phyloP scores from a whole-genome alignment of 2,888 invertebrate species.

The Hyalella azteca region DNA sequence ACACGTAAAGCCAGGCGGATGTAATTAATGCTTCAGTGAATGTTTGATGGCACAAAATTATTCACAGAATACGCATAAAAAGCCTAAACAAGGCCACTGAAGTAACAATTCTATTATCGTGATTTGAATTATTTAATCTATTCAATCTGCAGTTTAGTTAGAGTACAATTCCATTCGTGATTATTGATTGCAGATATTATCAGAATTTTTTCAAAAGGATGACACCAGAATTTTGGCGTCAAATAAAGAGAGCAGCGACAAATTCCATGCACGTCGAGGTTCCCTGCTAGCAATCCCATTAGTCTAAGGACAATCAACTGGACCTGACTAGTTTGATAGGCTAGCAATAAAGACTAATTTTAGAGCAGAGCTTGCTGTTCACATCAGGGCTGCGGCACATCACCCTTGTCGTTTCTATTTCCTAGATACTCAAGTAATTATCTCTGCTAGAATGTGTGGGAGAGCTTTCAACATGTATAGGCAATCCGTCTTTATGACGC shows the following conservation, averaged over 20 bases:
- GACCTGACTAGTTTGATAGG: background rate
- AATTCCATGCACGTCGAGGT: background rate
- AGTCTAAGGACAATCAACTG: background rate
- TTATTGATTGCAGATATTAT: too few relatives aligned
- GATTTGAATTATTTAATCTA: too few relatives aligned
- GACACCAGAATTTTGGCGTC: background rate
- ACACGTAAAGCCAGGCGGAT: background rate
- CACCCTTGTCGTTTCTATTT: background rate
- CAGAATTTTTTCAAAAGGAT: too few relatives aligned
- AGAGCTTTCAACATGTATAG: too few relatives aligned
- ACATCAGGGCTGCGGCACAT: background rate
- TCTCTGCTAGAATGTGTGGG: too few relatives aligned
- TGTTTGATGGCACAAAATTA: background rate
- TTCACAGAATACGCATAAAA: too few relatives aligned
- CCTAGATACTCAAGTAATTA: too few relatives aligned
- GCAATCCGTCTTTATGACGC: too few relatives aligned
- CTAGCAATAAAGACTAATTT: background rate
- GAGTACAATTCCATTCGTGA: too few relatives aligned
- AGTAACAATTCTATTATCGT: too few relatives aligned
- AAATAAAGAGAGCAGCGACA: background rate
- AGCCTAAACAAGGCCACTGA: too few relatives aligned
- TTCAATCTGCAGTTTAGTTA: too few relatives aligned
- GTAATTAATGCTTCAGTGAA: background rate
- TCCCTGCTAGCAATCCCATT: background rate
- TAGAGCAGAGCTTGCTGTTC: background rate